These are phyloP conservation scores for Macropodus opercularis DNA, from an alignment of 2,797 vertebrate species.

Conservation along the genomic window DNA sequence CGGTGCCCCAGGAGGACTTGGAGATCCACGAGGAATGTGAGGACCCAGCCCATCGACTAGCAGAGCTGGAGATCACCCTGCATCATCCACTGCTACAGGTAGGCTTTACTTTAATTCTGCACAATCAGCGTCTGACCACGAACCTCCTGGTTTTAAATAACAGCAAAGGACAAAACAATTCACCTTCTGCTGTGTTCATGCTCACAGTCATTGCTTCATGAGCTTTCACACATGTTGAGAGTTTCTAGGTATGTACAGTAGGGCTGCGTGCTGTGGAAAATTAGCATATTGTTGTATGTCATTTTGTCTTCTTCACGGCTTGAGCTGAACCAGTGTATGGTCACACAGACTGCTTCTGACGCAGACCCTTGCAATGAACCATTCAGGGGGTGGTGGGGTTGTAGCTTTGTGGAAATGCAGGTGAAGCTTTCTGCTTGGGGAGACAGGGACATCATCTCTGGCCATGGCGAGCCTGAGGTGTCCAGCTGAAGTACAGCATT, in stretches of 20 bases:
- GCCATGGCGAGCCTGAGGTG: neutral
- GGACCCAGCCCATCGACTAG: constrained; percentile 89
- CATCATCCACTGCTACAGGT: constrained; percentile 92
- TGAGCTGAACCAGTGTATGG: neutral
- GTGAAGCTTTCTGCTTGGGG: no score
- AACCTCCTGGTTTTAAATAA: no score
- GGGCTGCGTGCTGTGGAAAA: no score
- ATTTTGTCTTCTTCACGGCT: neutral
- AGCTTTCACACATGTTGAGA: neutral
- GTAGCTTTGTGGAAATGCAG: no score
- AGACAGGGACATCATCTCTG: neutral
- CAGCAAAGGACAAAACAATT: neutral
- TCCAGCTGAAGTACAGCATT: neutral
- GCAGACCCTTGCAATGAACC: no score
- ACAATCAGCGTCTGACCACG: no score
- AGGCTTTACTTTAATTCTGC: constrained; percentile 20
- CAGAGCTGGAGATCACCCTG: constrained; percentile 95
- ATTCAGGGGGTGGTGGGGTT: no score
- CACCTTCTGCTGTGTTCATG: neutral
- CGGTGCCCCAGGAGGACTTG: constrained; percentile 92
- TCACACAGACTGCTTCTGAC: neutral
- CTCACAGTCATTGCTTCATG: neutral
- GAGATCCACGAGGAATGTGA: constrained; percentile 88
- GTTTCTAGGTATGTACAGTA: neutral
- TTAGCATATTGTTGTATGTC: no score